phyloP scores from a whole-genome alignment of 2,113 vertebrate genomes.

The Menura novaehollandiae region DNA sequence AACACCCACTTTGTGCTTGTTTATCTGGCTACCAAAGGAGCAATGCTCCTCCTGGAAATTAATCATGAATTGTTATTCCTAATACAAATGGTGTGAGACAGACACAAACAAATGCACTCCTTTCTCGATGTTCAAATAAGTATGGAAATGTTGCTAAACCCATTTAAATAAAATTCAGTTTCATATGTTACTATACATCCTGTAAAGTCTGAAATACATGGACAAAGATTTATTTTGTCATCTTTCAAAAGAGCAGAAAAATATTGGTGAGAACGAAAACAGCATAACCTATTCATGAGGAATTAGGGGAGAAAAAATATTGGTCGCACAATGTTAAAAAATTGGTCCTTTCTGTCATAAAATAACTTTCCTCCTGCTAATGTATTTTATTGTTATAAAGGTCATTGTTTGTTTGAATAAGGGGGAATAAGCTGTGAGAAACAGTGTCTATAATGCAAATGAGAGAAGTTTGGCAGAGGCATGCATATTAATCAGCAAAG shows the following conservation, averaged over 20 bases:
- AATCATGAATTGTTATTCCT: not conserved
- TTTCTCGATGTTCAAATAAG: not conserved
- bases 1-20: not conserved
- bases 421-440: constrained; percentile 9
- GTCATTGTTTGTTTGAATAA: constrained; percentile 12
- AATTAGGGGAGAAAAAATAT: not conserved
- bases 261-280: not conserved
- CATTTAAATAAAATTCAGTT: not conserved
- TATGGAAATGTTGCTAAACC: not conserved
- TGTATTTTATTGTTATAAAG: constrained; percentile 1
- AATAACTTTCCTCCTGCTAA: not conserved
- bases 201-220: not conserved
- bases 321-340: not conserved
- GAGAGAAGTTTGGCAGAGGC: not conserved
- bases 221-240: not conserved
- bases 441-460: constrained; percentile 12
- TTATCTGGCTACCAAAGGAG: not conserved
- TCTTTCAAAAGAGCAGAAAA: not conserved
- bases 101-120: not conserved
- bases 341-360: not conserved
- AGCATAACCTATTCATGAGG: not conserved
- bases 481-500: not conserved
- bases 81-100: not conserved
- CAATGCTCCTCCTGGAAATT: not conserved
- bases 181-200: not conserved